These are phyloP conservation scores for Ctenodactylus gundi DNA, from an alignment of 2,113 vertebrate species.

Conservation along the genomic window DNA sequence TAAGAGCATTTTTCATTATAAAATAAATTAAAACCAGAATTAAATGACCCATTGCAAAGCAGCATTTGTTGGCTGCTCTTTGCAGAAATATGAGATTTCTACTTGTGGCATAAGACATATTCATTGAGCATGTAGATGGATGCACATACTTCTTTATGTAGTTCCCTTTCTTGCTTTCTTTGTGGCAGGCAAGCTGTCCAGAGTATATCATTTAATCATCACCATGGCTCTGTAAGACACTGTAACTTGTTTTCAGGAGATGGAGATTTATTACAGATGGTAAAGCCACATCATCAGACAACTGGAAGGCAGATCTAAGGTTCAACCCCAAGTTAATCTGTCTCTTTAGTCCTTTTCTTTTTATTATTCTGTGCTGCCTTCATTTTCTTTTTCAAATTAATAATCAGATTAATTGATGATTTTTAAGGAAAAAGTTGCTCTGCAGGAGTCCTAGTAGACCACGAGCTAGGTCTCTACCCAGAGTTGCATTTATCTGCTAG, in stretches of 20 bases:
- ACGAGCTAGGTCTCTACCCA: neutral
- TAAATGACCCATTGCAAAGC: neutral
- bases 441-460: neutral
- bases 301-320: neutral
- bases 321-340: neutral
- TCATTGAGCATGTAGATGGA: neutral
- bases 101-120: neutral
- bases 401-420: conserved; percentile 3
- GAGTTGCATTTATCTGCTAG: neutral
- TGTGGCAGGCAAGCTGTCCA: neutral
- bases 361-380: neutral
- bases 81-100: neutral
- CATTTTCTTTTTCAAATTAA: conserved; percentile 49
- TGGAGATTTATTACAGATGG: neutral
- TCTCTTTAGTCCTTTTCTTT: neutral
- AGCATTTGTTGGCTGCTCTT: neutral
- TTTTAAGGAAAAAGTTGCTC: conserved; percentile 15
- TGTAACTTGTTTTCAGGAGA: neutral
- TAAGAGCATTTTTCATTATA: neutral
- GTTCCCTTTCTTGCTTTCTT: neutral
- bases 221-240: neutral
- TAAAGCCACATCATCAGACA: neutral
- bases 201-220: neutral
- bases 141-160: neutral
- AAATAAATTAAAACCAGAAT: neutral